Conservation (phyloP, 2,113 vertebrate genomes). For the Lamprotornis superbus region DNA sequence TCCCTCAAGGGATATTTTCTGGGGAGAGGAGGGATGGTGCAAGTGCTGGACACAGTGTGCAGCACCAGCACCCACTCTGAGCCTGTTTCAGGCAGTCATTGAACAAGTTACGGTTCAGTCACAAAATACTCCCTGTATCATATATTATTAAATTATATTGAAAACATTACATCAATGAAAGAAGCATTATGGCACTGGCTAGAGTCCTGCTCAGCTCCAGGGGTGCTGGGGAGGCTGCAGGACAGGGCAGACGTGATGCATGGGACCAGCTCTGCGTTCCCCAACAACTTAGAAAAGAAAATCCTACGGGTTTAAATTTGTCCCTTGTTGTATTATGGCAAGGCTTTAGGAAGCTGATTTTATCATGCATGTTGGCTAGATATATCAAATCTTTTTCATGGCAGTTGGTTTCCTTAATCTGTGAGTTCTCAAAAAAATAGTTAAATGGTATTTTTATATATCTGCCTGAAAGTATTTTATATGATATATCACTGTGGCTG, state of each 20-base stretch:
- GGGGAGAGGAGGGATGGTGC: background rate
- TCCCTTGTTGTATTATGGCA: background rate
- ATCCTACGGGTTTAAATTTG: background rate
- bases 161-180: background rate
- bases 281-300: background rate
- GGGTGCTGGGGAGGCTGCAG: background rate
- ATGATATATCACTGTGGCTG: slow-evolving; percentile 17
- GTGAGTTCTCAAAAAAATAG: background rate
- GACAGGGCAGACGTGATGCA: background rate
- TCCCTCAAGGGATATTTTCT: background rate
- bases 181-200: background rate
- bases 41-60: background rate
- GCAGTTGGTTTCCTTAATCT: background rate
- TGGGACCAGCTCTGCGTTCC: background rate
- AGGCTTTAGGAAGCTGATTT: background rate
- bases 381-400: background rate
- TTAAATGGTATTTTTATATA: background rate
- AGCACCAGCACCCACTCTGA: background rate
- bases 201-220: background rate
- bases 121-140: background rate
- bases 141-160: background rate
- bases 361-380: background rate
- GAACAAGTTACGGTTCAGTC: background rate
- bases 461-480: background rate
- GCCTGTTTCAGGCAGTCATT: background rate